Conservation (phyloP, 2,113 vertebrate genomes). For the Pionites leucogaster region DNA sequence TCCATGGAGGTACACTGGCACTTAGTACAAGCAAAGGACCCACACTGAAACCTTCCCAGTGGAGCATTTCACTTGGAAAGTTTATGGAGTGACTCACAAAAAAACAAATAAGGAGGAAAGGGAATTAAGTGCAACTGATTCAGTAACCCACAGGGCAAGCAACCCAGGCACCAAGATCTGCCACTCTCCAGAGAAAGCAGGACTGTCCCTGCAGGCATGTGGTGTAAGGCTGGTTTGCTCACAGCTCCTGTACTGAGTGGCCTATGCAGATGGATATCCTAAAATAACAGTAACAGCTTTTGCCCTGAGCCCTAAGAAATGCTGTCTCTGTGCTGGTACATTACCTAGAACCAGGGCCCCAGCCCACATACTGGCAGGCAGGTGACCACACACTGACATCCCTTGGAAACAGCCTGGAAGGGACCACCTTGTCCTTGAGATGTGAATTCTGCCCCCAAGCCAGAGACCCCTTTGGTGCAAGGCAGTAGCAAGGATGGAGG, state of each 20-base stretch:
- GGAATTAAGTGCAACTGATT: neutral
- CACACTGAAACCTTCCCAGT: neutral
- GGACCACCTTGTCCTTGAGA: neutral
- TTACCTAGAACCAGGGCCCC: accelerated
- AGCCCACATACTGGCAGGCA: neutral
- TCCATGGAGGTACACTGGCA: neutral
- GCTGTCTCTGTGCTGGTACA: neutral
- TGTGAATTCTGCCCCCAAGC: neutral
- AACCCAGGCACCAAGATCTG: neutral
- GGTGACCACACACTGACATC: neutral
- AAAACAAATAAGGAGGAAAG: neutral
- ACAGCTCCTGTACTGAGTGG: neutral
- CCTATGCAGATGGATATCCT: neutral
- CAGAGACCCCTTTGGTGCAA: neutral
- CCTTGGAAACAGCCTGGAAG: neutral
- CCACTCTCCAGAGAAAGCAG: neutral
- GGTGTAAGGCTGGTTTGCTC: neutral
- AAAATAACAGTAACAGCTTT: neutral
- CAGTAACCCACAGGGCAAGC: neutral
- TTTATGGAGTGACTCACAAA: neutral
- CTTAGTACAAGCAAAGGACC: neutral
- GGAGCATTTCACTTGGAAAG: neutral
- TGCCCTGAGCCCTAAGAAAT: neutral
- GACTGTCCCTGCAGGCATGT: neutral
- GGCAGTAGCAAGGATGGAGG: neutral